Base-by-base conservation (phyloP, 2,113 vertebrate species). In the Casuarius casuarius region DNA sequence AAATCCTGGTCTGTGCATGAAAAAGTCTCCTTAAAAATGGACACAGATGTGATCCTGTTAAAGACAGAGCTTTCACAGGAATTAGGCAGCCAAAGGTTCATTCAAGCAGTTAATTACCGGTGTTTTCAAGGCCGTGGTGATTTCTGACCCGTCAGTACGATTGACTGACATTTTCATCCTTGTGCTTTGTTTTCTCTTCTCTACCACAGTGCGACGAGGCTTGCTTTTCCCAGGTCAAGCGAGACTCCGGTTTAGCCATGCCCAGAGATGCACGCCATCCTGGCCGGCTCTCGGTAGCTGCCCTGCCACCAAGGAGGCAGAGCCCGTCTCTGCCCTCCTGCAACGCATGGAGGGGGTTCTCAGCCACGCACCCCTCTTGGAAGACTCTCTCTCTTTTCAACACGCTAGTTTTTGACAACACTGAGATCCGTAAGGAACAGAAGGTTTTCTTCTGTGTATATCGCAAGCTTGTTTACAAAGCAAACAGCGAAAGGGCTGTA, bases 361-460 rank as follows among this genome's bases (percentile, higher is more conserved):
- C 25, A 54, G 72, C 59, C 74, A 63, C 26, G 35, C 58, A 91
- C 79, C 76, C 38, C 65, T 85, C 74, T 63, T 1, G 1, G 28
- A 84, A 96, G 48, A 77, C 38, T 78, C 67, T 78, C 83, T 87
- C 1, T 0, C 71, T 46, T 70, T 63, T 66, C 87, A 87, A 94
- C 61, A 40, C 84, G 85, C 63, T 95, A 78, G 82, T 92, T 97
- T 96, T 93, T 91, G 81, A 95, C 80, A 94, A 91, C 84, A 94
- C 87, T 86, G 56, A 92, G 77, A 80, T 90, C 78, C 35, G 4
- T 54, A 67, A 38, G 44, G 84, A 94, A 96, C 89, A 94, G 81
- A 89, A 89, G 68, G 52, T 54, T 85, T 96, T 84, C 84, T 79
- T 89, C 51, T 95, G 72, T 77, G 44, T 81, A 38, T 77, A 95